Base-by-base conservation (phyloP, 1,140 invertebrate genomes). In the Scaptomyza pallida region DNA sequence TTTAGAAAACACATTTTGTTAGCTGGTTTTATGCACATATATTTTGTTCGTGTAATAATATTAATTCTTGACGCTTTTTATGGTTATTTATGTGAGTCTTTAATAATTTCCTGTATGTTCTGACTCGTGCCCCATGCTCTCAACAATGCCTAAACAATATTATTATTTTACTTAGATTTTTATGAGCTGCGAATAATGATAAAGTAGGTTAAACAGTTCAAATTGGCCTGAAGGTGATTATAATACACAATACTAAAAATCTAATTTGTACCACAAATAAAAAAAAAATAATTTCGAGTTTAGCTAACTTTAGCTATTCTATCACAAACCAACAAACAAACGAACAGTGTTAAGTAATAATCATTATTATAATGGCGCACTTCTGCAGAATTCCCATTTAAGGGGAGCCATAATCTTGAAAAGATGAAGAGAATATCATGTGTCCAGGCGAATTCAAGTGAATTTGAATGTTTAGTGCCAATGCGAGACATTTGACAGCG, bases 51-150 rank as follows among this genome's bases (percentile, higher is more conserved):
- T 64, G 85, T 82, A 82, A 82, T 72, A 79, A 83, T 68, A 85
- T 67, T 74, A 83, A 85, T 79, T 64, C 57, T 62, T 65, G 55
- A 47, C 56, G 48, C 69, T 86, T 56, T 85, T 85, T 85, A 83
- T 85, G 71, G 48, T 64, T 86, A 52, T 85, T 85, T 85, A 83
- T 85, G 71, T 60, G 67, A 68, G 35, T 19, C 40, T 64, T 72
- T 59, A 63, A 72, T 81, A 88, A 86, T 88, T 86, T 86, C 70
- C 82, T 88, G 82, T 78, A 78, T 88, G 75, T 81, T 26, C 64
- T 43, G 47, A 41, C 51, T 45, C 45, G 61, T 64, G 76, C 47
- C 78, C n/a, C n/a, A 35, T 26, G 44, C 21, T 35, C 77, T 77
- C 77, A 73, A 80, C 73, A 70, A 74, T 85, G 69, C 73, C 69